Base-by-base conservation (phyloP, 1,140 invertebrate genomes). In the Lepidotrigona ventralis region DNA sequence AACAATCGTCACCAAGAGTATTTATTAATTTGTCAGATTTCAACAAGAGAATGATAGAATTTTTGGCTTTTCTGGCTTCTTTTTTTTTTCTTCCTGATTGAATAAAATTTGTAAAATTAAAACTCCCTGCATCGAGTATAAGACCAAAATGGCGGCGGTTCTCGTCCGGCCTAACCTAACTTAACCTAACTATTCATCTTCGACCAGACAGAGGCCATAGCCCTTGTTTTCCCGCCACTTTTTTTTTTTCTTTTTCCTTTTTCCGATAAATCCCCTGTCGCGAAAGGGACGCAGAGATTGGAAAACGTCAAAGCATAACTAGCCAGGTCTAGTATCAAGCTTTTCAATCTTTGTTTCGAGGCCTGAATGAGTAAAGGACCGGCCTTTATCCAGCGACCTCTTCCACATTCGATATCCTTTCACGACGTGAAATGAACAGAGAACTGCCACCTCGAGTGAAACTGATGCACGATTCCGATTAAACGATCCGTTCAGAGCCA, bases 301-400 rank as follows among this genome's bases (percentile, higher is more conserved):
- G 39, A 82, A 70, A 82, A 76, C 80, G 80, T 82, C 73, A 69
- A 69, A 70, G 73, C 64, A 77, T 82, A 82, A 82, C 80, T 68
- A 54, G 80, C 66, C 33, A n/a, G 64, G 39, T 54, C 33, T 39
- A 3, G 63, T 82, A 77, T 82, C 73, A 39, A 39, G 54, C 39
- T 69, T 82, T 70, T 70, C 73, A 68, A 82, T 82, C 73, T 77
- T 77, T 82, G 64, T 82, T 70, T 70, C 73, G 73, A 77, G 64
- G 64, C 64, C 39, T 77, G 60, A 76, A 82, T 82, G 63, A 73
- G 14, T 70, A 29, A 33, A 76, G 72, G 73, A 60, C 60, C 70
- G 33, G 19, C 60, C 72, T 75, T 75, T 68, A 82, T 77, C 33
- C 80, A 8, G 11, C 73, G 63, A 66, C 29, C 71, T 75, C 53